These are phyloP conservation scores for Euzetes globulus DNA, from an alignment of 2,888 invertebrate genomes.

Conservation along the genomic window DNA sequence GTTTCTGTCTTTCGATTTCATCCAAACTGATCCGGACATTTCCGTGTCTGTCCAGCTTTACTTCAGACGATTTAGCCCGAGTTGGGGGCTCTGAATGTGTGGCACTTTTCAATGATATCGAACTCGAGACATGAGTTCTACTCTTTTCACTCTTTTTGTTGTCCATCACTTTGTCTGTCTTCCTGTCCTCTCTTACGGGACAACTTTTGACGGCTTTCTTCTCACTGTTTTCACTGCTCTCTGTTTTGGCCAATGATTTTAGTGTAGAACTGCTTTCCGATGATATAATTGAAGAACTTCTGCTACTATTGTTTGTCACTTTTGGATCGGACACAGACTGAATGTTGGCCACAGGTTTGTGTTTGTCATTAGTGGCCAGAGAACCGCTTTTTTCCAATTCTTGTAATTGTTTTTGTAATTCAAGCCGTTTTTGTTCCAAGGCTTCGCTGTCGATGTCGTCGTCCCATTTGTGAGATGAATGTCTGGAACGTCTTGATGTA, in stretches of 20 bases:
- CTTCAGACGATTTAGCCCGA: not conserved
- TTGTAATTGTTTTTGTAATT: conserved; percentile 10
- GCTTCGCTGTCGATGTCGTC: conserved; percentile 16
- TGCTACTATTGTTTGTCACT: not conserved
- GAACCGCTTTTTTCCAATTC: conserved; percentile 16
- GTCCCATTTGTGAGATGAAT: conserved; percentile 5
- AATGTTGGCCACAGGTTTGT: not conserved
- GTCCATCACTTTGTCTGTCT: not conserved
- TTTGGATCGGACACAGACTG: not conserved
- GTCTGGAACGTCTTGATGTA: not conserved
- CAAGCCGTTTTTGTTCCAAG: not conserved
- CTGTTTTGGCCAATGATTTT: conserved; percentile 17
- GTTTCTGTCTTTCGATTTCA: conserved; percentile 23
- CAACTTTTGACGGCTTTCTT: not conserved
- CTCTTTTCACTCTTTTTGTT: not conserved
- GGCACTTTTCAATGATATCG: conserved; percentile 3
- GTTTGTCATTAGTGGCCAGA: not conserved
- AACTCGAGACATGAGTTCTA: conserved; percentile 11
- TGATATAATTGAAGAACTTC: conserved; percentile 18
- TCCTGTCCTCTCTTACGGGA: not conserved
- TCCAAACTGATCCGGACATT: conserved; percentile 27
- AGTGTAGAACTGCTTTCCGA: conserved; percentile 10
- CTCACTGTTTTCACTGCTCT: conserved; percentile 19
- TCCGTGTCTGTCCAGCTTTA: conserved; percentile 31
- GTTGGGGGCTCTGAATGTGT: not conserved